A percentile compares a stretch with the other conserved stretches of the same genome.
phyloP scores from a whole-genome alignment of 2,113 vertebrate genomes.

The Athene noctua region DNA sequence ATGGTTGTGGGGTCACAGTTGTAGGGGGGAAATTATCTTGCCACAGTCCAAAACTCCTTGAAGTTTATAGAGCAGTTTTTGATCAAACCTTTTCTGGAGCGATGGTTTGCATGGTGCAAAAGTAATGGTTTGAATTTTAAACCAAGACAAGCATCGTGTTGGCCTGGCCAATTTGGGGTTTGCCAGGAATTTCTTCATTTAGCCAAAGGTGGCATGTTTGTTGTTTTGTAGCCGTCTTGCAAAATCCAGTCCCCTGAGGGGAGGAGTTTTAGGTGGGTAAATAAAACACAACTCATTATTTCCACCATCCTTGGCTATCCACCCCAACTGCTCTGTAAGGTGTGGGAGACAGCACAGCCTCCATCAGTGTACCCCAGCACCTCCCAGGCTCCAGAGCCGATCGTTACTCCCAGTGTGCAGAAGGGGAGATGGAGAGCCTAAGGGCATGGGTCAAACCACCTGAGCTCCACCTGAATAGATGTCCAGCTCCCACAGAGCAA shows the following conservation, averaged over 20 bases:
- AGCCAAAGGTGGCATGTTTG: conserved; percentile 18
- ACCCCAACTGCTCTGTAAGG: background rate
- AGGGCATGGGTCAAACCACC: conserved; percentile 1
- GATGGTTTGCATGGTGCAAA: background rate
- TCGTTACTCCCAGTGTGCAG: background rate
- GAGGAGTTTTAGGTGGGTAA: conserved; percentile 28
- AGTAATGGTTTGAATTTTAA: background rate
- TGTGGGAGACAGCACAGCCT: background rate
- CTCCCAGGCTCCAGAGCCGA: background rate
- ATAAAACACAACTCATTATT: background rate
- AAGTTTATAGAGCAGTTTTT: background rate
- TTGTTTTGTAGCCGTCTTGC: conserved; percentile 20
- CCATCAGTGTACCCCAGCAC: background rate
- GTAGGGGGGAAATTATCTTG: background rate
- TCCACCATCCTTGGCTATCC: background rate
- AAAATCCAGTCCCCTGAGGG: conserved; percentile 8
- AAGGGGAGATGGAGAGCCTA: background rate
- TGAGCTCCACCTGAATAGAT: conserved; percentile 5
- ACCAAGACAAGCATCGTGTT: background rate
- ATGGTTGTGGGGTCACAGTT: background rate
- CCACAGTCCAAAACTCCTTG: background rate
- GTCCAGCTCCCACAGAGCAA: background rate
- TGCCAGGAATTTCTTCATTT: conserved; percentile 2
- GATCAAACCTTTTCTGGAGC: background rate
- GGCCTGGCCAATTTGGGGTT: background rate